A percentile compares a stretch with the other conserved stretches of the same genome.
Conservation (phyloP, 2,113 vertebrate genomes). For the Cinclus mexicanus region DNA sequence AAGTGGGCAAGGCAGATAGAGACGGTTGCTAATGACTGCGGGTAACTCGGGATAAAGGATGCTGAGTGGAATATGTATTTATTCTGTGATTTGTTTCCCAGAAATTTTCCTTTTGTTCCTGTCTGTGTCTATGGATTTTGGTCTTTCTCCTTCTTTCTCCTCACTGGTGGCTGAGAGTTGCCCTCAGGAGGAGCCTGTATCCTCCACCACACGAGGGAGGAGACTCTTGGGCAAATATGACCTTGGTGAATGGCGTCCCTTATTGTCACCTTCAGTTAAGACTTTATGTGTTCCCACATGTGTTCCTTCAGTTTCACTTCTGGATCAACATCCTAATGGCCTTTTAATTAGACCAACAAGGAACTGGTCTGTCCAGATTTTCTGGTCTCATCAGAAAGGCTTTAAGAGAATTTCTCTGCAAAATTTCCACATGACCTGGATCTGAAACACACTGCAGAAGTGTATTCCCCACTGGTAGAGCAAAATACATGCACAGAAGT, state of each 20-base stretch:
- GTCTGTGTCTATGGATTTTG: not conserved
- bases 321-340: not conserved
- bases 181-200: not conserved
- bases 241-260: not conserved
- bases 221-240: not conserved
- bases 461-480: not conserved
- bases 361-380: conserved; percentile 33
- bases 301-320: not conserved
- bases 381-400: conserved; percentile 19
- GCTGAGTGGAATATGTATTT: fast-evolving
- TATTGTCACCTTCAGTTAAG: not conserved
- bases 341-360: not conserved
- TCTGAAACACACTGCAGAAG: not conserved
- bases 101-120: not conserved
- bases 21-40: not conserved
- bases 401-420: not conserved
- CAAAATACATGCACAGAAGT: not conserved
- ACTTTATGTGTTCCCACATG: not conserved
- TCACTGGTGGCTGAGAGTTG: not conserved
- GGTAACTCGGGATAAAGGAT: not conserved
- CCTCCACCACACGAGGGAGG: not conserved
- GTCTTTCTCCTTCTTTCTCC: not conserved
- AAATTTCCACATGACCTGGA: not conserved
- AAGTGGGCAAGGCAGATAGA: not conserved
- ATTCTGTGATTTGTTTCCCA: not conserved